Evolutionary conservation across 1,140 invertebrate genomes (phyloP).

Genomic region (Orius laevigatus): DNA sequence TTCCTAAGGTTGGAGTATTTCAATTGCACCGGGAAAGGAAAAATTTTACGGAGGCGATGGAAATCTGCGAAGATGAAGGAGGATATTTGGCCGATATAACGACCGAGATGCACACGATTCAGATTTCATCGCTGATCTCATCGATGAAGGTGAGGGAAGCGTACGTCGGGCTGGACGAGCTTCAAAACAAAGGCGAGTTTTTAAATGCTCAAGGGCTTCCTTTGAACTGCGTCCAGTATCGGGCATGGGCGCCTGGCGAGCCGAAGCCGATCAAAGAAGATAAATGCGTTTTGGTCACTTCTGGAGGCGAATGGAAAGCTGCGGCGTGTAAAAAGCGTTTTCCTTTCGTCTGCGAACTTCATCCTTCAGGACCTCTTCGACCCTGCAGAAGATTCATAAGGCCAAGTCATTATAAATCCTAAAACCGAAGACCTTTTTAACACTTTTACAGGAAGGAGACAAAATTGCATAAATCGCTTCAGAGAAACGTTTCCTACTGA

Average conservation of each 20-base stretch:
- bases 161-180: slow-evolving; percentile 34
- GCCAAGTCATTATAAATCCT: not conserved
- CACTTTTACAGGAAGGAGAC: not conserved
- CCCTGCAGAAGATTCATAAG: not conserved
- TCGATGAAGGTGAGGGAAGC: slow-evolving; percentile 20
- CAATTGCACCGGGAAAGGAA: slow-evolving; percentile 27
- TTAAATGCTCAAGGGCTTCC: slow-evolving; percentile 27
- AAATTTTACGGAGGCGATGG: slow-evolving; percentile 37
- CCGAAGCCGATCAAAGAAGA: slow-evolving; percentile 29
- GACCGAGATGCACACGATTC: slow-evolving; percentile 35
- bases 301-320: slow-evolving; percentile 35
- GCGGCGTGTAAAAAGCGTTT: slow-evolving; percentile 31
- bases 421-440: not conserved
- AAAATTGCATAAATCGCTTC: not conserved
- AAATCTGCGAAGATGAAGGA: slow-evolving; percentile 33
- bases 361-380: slow-evolving; percentile 3
- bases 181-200: slow-evolving; percentile 1
- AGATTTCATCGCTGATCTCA: not conserved
- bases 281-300: slow-evolving; percentile 37
- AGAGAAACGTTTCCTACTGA: not conserved
- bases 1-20: slow-evolving; percentile 36
- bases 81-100: slow-evolving; percentile 38
- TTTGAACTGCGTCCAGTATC: slow-evolving; percentile 37
- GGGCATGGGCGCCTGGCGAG: slow-evolving; percentile 46
- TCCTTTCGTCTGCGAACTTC: slow-evolving; percentile 41